A percentile compares a stretch with the other conserved stretches of the same genome.
Conservation (phyloP, 2,888 invertebrate genomes). For the Taphrorychus bicolor region DNA sequence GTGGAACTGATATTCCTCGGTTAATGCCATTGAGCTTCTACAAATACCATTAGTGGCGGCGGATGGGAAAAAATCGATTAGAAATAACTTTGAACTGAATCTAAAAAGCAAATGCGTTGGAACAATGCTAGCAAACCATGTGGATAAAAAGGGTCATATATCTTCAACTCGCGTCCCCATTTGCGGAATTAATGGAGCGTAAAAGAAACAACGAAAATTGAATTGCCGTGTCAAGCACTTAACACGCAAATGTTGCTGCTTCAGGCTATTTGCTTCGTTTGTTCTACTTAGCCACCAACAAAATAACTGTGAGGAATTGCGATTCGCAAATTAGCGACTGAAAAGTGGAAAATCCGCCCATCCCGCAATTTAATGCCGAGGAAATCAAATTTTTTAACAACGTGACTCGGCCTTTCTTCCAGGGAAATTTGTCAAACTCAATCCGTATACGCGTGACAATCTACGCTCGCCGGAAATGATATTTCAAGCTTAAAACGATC, state of each 20-base stretch:
- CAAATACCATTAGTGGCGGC: not conserved
- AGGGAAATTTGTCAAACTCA: not conserved
- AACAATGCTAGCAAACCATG: not conserved
- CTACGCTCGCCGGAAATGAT: conserved; percentile 1
- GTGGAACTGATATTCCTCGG: not conserved
- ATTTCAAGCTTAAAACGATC: conserved; percentile 6
- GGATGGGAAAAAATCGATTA: not conserved
- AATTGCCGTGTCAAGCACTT: conserved; percentile 7
- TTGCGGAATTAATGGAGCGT: conserved; percentile 2
- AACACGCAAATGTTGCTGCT: conserved; percentile 5
- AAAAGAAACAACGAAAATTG: conserved; percentile 6
- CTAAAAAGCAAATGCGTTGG: not conserved
- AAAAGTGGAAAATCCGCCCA: not conserved
- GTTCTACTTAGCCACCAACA: not conserved
- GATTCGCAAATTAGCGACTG: not conserved
- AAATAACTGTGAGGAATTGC: not conserved
- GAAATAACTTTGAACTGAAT: not conserved
- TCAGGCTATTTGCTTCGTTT: conserved; percentile 1
- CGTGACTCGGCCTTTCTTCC: not conserved
- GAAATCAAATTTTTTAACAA: not conserved
- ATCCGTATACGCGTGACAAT: conserved; percentile 3
- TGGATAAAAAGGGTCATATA: conserved; percentile 2
- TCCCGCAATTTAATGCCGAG: not conserved
- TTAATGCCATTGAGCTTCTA: not conserved
- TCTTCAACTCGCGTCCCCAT: conserved; percentile 1